Conservation (phyloP, 2,888 invertebrate species). For the Harpalus rufipes region DNA sequence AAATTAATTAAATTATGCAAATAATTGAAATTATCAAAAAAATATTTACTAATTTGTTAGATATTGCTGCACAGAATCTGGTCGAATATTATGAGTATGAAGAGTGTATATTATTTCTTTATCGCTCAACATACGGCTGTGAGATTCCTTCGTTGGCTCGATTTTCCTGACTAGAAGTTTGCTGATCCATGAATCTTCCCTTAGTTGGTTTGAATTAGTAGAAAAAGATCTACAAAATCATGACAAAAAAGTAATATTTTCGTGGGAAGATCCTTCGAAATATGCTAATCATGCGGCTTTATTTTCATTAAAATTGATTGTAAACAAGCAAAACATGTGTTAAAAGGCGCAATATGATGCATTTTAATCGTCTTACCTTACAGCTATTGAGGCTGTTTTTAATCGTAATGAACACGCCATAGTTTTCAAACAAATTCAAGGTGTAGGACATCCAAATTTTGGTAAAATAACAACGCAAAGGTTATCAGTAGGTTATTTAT, state of each 20-base stretch:
- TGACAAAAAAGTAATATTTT: conserved; percentile 22
- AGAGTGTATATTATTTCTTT: conserved; percentile 97
- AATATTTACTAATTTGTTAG: conserved; percentile 92
- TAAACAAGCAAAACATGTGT: conserved; percentile 29
- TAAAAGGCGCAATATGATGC: not conserved
- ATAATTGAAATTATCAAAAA: conserved; percentile 59
- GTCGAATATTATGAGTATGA: conserved; percentile 96
- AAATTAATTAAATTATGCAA: conserved; percentile 62
- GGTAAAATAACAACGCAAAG: conserved; percentile 56
- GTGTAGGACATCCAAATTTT: conserved; percentile 57
- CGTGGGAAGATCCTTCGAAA: not conserved
- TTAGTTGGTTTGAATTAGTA: conserved; percentile 73
- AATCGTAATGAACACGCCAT: conserved; percentile 63
- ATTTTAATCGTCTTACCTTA: conserved; percentile 57
- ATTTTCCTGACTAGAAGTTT: conserved; percentile 93
- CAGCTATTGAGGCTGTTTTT: conserved; percentile 42
- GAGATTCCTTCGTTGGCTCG: conserved; percentile 96
- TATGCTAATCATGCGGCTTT: conserved; percentile 44
- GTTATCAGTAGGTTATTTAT: conserved; percentile 61
- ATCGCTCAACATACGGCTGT: conserved; percentile 97
- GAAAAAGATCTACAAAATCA: conserved; percentile 56
- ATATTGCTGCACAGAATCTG: conserved; percentile 92
- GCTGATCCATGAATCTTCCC: conserved; percentile 90
- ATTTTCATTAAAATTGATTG: conserved; percentile 15
- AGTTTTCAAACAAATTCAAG: conserved; percentile 31